phyloP scores from a whole-genome alignment of 2,888 invertebrate species.

The Leptopilina myrica region DNA sequence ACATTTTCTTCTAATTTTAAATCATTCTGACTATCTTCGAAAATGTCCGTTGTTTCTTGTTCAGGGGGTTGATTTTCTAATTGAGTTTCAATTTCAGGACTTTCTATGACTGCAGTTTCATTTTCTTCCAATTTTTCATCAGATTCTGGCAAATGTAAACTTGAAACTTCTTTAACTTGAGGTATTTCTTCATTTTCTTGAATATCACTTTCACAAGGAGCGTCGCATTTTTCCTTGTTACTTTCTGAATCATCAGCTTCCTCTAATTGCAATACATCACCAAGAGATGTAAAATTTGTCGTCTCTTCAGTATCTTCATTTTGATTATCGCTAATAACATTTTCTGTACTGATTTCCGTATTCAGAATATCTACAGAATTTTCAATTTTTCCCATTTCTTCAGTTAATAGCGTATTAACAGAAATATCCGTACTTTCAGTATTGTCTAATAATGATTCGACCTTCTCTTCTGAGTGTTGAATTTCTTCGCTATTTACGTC shows the following conservation, averaged over 20 bases:
- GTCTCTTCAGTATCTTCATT: too few species aligned
- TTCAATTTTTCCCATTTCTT: conserved; percentile 42
- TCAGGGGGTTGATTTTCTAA: not conserved
- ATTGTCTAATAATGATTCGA: conserved; percentile 12
- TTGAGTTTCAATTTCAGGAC: not conserved
- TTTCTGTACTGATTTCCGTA: not conserved
- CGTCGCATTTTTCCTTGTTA: conserved; percentile 47
- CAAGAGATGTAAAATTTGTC: too few species aligned
- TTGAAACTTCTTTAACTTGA: conserved; percentile 58
- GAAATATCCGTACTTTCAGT: conserved; percentile 4
- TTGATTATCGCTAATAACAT: not conserved
- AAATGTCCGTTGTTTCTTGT: not conserved
- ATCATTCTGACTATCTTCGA: not conserved
- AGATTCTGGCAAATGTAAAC: conserved; percentile 50
- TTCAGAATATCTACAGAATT: conserved; percentile 2
- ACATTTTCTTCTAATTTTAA: conserved; percentile 21
- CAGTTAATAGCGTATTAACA: not conserved
- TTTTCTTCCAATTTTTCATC: conserved; percentile 18
- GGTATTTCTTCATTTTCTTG: conserved; percentile 50
- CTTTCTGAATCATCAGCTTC: conserved; percentile 10
- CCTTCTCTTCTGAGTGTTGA: conserved; percentile 17
- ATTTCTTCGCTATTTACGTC: too few species aligned
- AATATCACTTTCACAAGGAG: not conserved
- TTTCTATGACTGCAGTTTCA: conserved; percentile 8
- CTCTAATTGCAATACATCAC: too few species aligned